A percentile compares a stretch with the other conserved stretches of the same genome.
Conservation (phyloP, 1,140 invertebrate species). For the Dendrolimus kikuchii region DNA sequence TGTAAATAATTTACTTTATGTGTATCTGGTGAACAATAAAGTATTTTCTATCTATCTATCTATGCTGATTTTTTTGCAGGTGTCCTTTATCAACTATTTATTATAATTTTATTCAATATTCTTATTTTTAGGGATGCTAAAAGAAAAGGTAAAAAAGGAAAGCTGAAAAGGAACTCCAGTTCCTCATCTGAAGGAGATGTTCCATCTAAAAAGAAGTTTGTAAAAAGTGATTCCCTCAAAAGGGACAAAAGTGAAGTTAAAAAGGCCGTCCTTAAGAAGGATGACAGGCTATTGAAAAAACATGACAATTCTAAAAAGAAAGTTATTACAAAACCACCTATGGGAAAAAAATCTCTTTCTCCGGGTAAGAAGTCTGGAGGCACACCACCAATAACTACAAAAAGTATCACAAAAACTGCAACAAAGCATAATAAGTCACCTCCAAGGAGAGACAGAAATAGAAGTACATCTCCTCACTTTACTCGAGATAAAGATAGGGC, state of each 20-base stretch:
- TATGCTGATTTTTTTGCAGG: too few species aligned
- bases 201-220: slow-evolving; percentile 63
- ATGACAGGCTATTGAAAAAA: slow-evolving; percentile 59
- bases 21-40: too few species aligned
- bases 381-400: slow-evolving; percentile 65
- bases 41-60: too few species aligned
- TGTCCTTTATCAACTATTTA: neutral
- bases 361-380: slow-evolving; percentile 68
- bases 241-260: slow-evolving; percentile 62
- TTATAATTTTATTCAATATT: neutral
- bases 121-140: slow-evolving; percentile 49
- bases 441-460: slow-evolving; percentile 54
- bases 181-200: slow-evolving; percentile 67
- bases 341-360: slow-evolving; percentile 66
- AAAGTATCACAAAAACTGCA: slow-evolving; percentile 54
- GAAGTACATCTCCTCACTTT: slow-evolving; percentile 56
- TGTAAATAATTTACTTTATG: too few species aligned
- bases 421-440: slow-evolving; percentile 65
- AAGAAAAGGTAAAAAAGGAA: slow-evolving; percentile 60
- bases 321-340: slow-evolving; percentile 36
- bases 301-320: slow-evolving; percentile 57
- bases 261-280: slow-evolving; percentile 55
- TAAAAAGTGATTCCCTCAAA: slow-evolving; percentile 57
- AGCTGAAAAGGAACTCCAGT: slow-evolving; percentile 69
- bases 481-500: slow-evolving; percentile 61